A percentile compares a stretch with the other conserved stretches of the same genome.
These are phyloP conservation scores for Naso thynnoides DNA, from an alignment of 2,797 vertebrate species.

Conservation along the genomic window DNA sequence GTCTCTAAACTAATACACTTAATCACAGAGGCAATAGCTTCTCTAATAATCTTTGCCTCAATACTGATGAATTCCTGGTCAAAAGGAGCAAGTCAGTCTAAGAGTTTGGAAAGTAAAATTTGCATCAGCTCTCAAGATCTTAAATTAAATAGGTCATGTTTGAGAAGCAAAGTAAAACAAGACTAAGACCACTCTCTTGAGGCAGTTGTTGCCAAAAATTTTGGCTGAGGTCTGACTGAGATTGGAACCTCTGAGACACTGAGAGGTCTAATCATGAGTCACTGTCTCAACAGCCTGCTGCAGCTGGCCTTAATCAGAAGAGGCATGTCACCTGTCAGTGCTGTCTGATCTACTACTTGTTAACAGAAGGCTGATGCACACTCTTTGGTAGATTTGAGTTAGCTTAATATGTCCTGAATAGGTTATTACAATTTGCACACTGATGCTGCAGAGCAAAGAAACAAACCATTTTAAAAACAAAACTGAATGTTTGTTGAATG, in stretches of 20 bases:
- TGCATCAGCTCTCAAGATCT: not conserved
- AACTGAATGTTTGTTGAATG: not conserved
- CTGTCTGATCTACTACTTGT: constrained; percentile 47
- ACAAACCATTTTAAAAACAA: not conserved
- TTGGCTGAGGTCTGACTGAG: constrained; percentile 4
- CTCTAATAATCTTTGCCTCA: not conserved
- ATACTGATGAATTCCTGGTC: not conserved
- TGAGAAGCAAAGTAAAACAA: not conserved
- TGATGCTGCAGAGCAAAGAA: not conserved
- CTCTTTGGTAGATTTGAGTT: constrained; percentile 10
- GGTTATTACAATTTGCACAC: constrained; percentile 8
- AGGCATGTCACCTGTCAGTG: constrained; percentile 51
- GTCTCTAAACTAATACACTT: constrained; percentile 7
- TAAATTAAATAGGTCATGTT: not conserved
- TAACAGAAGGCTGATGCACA: constrained; percentile 26
- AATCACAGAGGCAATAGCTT: not conserved
- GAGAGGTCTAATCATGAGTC: constrained; percentile 36
- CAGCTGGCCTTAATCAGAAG: constrained; percentile 60
- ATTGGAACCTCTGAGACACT: constrained; percentile 27
- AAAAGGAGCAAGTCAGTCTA: not conserved
- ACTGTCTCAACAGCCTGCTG: constrained; percentile 41
- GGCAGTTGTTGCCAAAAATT: not conserved
- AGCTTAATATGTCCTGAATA: constrained; percentile 16
- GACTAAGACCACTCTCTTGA: not conserved
- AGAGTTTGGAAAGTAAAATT: not conserved